A percentile compares a stretch with the other conserved stretches of the same genome.
Conservation (phyloP, 2,113 vertebrate genomes). For the Callocephalon fimbriatum region DNA sequence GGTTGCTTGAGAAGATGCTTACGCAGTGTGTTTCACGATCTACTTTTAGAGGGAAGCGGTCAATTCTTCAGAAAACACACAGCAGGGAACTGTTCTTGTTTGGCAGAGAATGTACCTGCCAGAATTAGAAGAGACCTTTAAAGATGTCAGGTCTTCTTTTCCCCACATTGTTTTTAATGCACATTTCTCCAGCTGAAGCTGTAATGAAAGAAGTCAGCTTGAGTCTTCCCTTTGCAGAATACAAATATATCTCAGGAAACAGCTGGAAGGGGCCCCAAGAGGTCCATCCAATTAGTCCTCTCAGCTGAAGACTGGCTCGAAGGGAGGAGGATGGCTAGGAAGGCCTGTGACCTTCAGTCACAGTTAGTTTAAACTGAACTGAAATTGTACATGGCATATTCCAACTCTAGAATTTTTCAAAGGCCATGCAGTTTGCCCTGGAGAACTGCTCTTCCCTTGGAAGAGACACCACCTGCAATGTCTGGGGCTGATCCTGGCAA, state of each 20-base stretch:
- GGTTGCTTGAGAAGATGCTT: neutral
- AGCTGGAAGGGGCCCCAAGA: conserved; percentile 29
- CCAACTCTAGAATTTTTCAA: neutral
- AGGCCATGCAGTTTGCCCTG: neutral
- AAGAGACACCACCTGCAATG: neutral
- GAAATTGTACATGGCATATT: neutral
- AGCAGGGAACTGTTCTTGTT: conserved; percentile 12
- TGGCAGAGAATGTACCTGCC: conserved; percentile 4
- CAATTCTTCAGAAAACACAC: conserved; percentile 31
- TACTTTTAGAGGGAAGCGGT: neutral
- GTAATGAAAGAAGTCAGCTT: conserved; percentile 27
- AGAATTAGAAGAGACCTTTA: conserved; percentile 41
- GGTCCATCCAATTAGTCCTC: conserved; percentile 26
- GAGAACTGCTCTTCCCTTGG: neutral
- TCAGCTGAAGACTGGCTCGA: neutral
- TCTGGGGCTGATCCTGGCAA: neutral
- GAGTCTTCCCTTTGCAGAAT: conserved; percentile 17
- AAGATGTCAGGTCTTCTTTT: neutral
- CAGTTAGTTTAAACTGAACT: neutral
- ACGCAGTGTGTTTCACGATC: neutral
- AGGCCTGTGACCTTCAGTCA: neutral
- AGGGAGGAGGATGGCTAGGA: neutral
- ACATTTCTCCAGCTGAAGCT: conserved; percentile 9
- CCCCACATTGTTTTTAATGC: neutral
- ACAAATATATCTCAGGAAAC: conserved; percentile 31